Evolutionary conservation across 2,888 invertebrate species (phyloP).

Genomic region (Stenodema calcarata): DNA sequence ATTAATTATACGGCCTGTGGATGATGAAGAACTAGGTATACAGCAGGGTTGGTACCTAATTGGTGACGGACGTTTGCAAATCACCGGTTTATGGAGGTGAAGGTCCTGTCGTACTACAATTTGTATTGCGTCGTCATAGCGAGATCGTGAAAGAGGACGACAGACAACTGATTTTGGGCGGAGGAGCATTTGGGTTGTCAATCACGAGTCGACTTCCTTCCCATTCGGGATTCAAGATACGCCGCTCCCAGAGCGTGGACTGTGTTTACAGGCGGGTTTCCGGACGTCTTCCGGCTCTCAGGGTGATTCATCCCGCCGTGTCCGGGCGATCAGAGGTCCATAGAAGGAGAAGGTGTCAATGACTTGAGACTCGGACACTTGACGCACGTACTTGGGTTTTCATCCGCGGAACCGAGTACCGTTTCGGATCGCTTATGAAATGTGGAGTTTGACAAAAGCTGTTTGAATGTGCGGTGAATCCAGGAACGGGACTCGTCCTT

Average conservation of each 20-base stretch:
- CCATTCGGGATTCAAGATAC: background rate
- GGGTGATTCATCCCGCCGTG: background rate
- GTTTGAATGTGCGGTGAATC: background rate
- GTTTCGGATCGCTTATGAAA: background rate
- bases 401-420: background rate
- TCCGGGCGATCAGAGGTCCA: background rate
- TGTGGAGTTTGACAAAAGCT: background rate
- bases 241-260: background rate
- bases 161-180: background rate
- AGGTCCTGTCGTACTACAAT: background rate
- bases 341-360: slow-evolving; percentile 4
- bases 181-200: background rate
- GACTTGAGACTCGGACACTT: background rate
- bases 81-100: background rate
- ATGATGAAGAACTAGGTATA: too few species aligned
- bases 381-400: background rate
- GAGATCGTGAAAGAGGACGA: background rate
- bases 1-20: too few species aligned
- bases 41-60: too few species aligned
- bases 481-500: background rate
- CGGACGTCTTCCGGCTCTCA: background rate
- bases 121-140: background rate
- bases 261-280: slow-evolving; percentile 8
- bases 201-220: background rate
- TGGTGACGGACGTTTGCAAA: too few species aligned